phyloP scores from a whole-genome alignment of 2,888 invertebrate genomes.

The Dryococelus australis region DNA sequence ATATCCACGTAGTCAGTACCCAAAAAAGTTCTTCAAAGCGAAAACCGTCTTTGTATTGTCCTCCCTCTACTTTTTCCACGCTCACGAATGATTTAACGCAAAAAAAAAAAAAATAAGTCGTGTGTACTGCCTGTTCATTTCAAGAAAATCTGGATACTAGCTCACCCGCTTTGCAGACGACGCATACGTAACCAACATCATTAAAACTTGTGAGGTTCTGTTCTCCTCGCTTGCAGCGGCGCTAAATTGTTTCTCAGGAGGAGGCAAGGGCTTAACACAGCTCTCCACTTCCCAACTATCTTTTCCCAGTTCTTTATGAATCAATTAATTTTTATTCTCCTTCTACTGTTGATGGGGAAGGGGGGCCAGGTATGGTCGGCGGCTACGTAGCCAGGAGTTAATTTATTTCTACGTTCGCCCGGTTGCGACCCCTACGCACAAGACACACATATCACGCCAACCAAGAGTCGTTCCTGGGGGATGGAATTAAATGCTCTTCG shows the following conservation, averaged over 20 bases:
- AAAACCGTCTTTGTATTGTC: too few species aligned
- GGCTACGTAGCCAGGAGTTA: not conserved
- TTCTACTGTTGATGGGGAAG: not conserved
- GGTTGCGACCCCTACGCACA: not conserved
- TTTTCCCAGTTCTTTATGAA: constrained; percentile 1
- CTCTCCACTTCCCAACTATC: constrained; percentile 12
- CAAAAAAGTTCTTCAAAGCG: too few species aligned
- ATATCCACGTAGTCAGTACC: too few species aligned
- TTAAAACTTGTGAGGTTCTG: not conserved
- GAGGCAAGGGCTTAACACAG: not conserved
- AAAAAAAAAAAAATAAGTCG: too few species aligned
- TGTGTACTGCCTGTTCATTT: too few species aligned
- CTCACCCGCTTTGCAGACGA: not conserved
- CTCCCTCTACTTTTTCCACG: too few species aligned
- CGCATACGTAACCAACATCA: not conserved
- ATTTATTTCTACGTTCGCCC: not conserved
- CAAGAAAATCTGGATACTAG: too few species aligned
- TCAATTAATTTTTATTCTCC: not conserved
- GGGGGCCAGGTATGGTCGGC: not conserved
- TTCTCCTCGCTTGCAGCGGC: not conserved
- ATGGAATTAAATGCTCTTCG: not conserved
- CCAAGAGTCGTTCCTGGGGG: not conserved
- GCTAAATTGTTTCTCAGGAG: not conserved
- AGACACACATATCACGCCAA: not conserved
- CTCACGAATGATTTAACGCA: too few species aligned